These are phyloP conservation scores for Geotrupes spiniger DNA, from an alignment of 2,888 invertebrate species.

Conservation along the genomic window DNA sequence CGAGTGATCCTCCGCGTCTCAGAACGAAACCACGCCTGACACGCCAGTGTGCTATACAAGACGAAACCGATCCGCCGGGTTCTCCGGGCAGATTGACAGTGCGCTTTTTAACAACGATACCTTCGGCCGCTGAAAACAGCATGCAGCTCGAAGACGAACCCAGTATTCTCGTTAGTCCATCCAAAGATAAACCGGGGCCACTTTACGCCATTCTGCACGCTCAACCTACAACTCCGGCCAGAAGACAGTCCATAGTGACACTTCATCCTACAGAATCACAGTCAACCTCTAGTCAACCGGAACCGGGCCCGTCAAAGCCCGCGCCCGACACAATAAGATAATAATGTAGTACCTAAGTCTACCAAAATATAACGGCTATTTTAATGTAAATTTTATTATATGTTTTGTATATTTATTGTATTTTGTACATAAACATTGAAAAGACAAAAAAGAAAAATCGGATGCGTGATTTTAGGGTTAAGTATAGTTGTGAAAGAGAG, in stretches of 20 bases:
- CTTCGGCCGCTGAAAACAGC: conserved; percentile 71
- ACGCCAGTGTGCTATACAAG: conserved; percentile 76
- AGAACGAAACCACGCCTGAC: conserved; percentile 71
- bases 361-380: conserved; percentile 27
- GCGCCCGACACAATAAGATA: conserved; percentile 32
- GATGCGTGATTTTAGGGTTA: conserved; percentile 27
- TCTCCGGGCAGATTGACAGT: conserved; percentile 55
- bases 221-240: conserved; percentile 29
- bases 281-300: conserved; percentile 36
- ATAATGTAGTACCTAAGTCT: conserved; percentile 29
- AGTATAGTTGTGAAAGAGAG: conserved; percentile 11
- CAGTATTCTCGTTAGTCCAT: conserved; percentile 42
- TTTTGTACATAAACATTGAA: conserved; percentile 30
- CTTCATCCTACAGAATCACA: conserved; percentile 44
- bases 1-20: conserved; percentile 52
- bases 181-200: conserved; percentile 45
- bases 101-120: conserved; percentile 68
- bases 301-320: conserved; percentile 32
- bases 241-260: conserved; percentile 49
- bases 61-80: conserved; percentile 65
- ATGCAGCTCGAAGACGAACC: conserved; percentile 66
- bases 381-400: conserved; percentile 32
- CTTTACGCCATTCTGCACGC: conserved; percentile 48
- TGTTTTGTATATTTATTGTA: conserved; percentile 37
- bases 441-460: conserved; percentile 10